Evolutionary conservation across 2,888 invertebrate species (phyloP).

Genomic region (Sphaerophoria rueppellii): DNA sequence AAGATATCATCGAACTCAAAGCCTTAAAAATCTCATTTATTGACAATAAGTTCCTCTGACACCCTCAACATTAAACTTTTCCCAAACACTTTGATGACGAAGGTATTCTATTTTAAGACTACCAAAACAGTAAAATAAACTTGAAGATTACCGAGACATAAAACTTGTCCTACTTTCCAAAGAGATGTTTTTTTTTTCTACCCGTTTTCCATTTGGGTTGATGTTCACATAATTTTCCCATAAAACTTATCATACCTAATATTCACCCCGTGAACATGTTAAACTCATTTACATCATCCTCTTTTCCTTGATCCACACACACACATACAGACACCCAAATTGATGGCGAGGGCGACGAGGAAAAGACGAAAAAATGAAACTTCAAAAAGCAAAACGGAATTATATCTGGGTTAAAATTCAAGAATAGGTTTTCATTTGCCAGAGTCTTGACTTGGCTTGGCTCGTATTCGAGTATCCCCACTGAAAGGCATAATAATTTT

Average conservation of each 20-base stretch:
- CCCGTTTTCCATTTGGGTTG: not conserved
- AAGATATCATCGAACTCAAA: too few species aligned
- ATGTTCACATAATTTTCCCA: not conserved
- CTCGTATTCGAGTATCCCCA: not conserved
- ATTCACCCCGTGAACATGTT: not conserved
- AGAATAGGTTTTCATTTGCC: not conserved
- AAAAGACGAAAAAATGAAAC: not conserved
- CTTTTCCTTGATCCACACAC: not conserved
- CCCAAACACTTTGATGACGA: not conserved
- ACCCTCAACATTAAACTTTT: not conserved
- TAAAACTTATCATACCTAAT: conserved; percentile 1
- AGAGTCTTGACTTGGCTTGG: not conserved
- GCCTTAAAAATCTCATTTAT: too few species aligned
- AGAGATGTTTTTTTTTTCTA: not conserved
- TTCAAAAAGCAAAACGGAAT: conserved; percentile 2
- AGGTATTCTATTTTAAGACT: not conserved
- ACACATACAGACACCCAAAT: not conserved
- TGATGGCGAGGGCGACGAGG: not conserved
- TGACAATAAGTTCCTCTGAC: too few species aligned
- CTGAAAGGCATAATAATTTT: conserved; percentile 64
- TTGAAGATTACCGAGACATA: conserved; percentile 5
- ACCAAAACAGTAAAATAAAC: not conserved
- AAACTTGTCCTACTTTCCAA: conserved; percentile 2
- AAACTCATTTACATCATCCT: conserved; percentile 19
- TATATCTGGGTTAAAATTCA: conserved; percentile 14